A percentile compares a stretch with the other conserved stretches of the same genome.
These are phyloP conservation scores for Dichetophora obliterata DNA, from an alignment of 2,888 invertebrate species.

Conservation along the genomic window DNA sequence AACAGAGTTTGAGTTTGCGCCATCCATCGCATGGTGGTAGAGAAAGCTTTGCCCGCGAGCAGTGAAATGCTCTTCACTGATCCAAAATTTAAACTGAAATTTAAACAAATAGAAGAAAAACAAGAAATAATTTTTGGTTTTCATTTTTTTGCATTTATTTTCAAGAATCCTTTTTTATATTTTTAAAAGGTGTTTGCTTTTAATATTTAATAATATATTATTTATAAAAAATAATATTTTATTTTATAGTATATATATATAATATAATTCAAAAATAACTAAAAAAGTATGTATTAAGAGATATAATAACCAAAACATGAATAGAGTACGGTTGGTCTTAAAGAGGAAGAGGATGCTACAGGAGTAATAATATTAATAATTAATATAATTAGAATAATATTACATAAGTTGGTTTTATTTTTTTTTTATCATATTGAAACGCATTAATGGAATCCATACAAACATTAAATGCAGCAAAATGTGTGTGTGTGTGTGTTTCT, in stretches of 20 bases:
- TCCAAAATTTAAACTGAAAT: no score
- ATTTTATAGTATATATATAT: background rate
- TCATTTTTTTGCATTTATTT: slow-evolving; percentile 31
- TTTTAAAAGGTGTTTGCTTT: slow-evolving; percentile 24
- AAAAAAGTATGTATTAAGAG: background rate
- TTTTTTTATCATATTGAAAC: background rate
- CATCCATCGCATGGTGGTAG: no score
- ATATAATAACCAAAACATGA: background rate
- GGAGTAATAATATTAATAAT: slow-evolving; percentile 31
- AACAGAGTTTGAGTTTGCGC: no score
- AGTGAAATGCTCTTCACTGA: no score
- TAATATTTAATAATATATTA: slow-evolving; percentile 11
- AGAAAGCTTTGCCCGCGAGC: no score
- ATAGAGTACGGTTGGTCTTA: background rate
- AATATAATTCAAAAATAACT: background rate
- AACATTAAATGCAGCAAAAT: background rate
- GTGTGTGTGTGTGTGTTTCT: background rate
- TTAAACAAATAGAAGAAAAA: background rate
- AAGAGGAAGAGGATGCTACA: slow-evolving; percentile 9
- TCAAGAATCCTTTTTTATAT: slow-evolving; percentile 45
- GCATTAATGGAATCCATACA: background rate
- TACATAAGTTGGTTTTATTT: background rate
- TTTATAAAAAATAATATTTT: slow-evolving; percentile 2
- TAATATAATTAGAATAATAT: slow-evolving; percentile 38
- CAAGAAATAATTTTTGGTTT: background rate